Conservation (phyloP, 1,140 invertebrate genomes). For the Eufriesea mexicana region DNA sequence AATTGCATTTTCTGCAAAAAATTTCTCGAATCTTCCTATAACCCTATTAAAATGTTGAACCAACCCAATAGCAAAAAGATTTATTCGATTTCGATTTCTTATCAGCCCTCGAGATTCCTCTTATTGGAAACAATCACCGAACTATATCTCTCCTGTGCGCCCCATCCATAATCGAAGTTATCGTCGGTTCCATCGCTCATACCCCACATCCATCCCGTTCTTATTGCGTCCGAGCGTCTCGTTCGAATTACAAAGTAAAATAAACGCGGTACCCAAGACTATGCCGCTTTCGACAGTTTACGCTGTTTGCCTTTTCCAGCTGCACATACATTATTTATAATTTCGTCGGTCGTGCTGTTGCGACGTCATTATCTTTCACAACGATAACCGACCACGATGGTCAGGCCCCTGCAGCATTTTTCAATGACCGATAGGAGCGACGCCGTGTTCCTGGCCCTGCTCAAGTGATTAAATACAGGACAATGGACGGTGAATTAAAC, state of each 20-base stretch:
- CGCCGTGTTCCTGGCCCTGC: background rate
- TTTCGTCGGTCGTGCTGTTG: background rate
- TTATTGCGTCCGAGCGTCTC: background rate
- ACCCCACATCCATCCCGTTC: background rate
- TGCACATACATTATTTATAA: slow-evolving; percentile 24
- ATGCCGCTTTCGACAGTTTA: background rate
- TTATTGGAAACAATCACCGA: no score
- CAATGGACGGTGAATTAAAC: slow-evolving; percentile 33
- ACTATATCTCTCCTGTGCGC: no score
- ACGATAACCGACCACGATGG: slow-evolving; percentile 2
- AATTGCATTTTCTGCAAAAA: no score
- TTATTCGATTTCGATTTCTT: no score
- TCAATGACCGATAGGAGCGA: background rate
- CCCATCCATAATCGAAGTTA: background rate
- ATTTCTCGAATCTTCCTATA: no score
- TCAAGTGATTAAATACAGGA: slow-evolving; percentile 23
- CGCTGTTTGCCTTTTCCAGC: background rate
- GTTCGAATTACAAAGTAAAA: slow-evolving; percentile 7
- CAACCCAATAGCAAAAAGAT: no score
- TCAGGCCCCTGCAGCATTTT: slow-evolving; percentile 2
- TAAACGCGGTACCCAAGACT: background rate
- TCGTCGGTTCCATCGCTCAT: background rate
- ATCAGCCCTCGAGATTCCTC: no score
- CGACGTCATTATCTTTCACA: slow-evolving; percentile 8
- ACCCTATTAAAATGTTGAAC: no score